Evolutionary conservation across 2,888 invertebrate species (phyloP), one percentile per base, ranked within the genome.

Genomic region (Andricus quercusramuli): DNA sequence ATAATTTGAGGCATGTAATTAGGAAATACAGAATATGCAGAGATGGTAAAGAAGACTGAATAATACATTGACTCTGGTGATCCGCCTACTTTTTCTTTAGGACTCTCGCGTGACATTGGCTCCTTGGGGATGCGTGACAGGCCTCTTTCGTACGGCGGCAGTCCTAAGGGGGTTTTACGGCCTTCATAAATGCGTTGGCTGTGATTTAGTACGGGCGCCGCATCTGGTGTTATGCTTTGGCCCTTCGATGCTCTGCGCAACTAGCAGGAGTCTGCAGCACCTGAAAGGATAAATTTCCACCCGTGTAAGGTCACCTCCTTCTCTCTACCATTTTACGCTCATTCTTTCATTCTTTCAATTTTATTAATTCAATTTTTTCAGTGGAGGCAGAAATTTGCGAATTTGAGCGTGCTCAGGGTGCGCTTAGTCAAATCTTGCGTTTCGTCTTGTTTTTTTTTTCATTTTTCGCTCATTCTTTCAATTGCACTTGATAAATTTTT

Each of bases 131-230:
- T 79, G 76, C 67, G 70, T 78, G 82, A 82, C 79, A 78, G 66
- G 78, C 79, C 77, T 64, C 62, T 51, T 25, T 65, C 37, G 62
- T 67, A 68, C 76, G 47, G 51, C 62, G 37, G 56, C 59, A 70
- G 29, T 64, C 62, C 78, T 79, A 77, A 78, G 78, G 82, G 80
- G 80, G 83, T 85, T 87, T 87, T 84, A 87, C 83, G 79, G 79
- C 83, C 84, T 86, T 87, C 85, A 85, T 86, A 86, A 88, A 86
- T 84, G 84, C 85, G 84, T 79, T 76, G 68, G 20, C 78, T 77
- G 84, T 87, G 89, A 89, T 89, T 89, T 88, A 88, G 85, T 85
- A 84, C 80, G 84, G 85, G 85, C 81, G 82, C 74, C 84, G 84
- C 88, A 85, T 88, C 86, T 86, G 85, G 86, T 82, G 82, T 80